These are phyloP conservation scores for Chalcis sispes DNA, from an alignment of 2,888 invertebrate species.

Conservation along the genomic window DNA sequence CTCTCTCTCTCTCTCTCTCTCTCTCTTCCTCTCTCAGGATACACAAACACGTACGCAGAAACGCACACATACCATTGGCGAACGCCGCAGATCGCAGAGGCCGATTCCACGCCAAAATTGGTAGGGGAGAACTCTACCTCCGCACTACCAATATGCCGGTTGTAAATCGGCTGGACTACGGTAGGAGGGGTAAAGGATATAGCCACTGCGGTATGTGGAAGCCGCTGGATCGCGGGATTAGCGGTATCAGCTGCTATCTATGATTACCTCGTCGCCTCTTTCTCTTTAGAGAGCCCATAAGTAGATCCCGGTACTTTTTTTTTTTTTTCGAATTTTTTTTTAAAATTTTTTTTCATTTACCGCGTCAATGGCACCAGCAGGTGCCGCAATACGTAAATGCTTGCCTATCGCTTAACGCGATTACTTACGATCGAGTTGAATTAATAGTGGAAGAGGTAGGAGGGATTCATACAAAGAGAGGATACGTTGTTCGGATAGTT, in stretches of 20 bases:
- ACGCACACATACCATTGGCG: no score
- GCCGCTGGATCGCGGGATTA: conserved; percentile 7
- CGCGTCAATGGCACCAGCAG: no score
- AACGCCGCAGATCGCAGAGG: not conserved
- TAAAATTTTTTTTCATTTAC: no score
- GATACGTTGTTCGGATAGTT: no score
- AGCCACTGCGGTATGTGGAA: not conserved
- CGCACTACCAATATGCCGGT: conserved; percentile 25
- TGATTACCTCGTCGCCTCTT: conserved; percentile 30
- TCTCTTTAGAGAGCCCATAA: conserved; percentile 1
- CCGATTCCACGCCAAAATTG: not conserved
- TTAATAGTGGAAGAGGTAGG: no score
- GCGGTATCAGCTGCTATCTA: conserved; percentile 45
- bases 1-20: not conserved
- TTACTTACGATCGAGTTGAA: no score
- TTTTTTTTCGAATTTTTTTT: not conserved
- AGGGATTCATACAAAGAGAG: no score
- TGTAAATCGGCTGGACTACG: conserved; percentile 12
- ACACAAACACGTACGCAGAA: not conserved
- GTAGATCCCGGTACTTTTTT: not conserved
- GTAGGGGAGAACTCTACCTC: no score
- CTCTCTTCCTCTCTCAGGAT: not conserved
- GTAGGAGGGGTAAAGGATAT: not conserved
- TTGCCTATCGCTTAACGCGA: no score
- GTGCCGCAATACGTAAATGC: no score